Evolutionary conservation across 1,140 invertebrate genomes (phyloP), one percentile per base, ranked within the genome.

Genomic region (Berghia stephanieae): DNA sequence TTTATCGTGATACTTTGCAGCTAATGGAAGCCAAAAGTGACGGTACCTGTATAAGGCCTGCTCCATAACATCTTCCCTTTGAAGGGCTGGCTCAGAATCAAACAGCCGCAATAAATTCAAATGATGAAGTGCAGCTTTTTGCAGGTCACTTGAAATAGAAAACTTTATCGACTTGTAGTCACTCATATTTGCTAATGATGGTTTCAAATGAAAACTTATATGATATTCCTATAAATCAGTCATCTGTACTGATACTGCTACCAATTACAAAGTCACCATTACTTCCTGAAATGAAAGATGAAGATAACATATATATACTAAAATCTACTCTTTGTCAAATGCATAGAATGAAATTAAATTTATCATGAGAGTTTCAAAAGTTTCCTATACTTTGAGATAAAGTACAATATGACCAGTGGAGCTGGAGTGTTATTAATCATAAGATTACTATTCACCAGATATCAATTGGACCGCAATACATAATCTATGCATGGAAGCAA

Each of bases 11-110:
- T 86, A 71, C 69, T 87, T 84, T 3, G 88, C 84, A 69, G 87
- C 83, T 24, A 90, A 78, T 49, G 91, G 90, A 13, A 91, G 79
- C 90, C 90, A 91, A 71, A 85, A 86, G 66, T 79, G 83, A 83
- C 91, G 90, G 83, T 91, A 91, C 74, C 91, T 83, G 31, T 89
- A 82, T 52, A 91, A 82, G 6, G 91, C 89, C 21, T 79, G 78
- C 24, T 82, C 70, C 13, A 86, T 66, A 21, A 86, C 55, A 36
- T 60, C 69, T 24, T 80, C 79, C 38, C 83, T 72, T 70, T 79
- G 81, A 18, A 87, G 70, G 24, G 52, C 66, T 21, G 78, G 70
- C 52, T 43, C 13, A 31, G 10, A 4, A 44, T 70, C 46, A 70
- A 44, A 69, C 2, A 4, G 21, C 49, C 60, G 38, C 34, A 77